Conservation (phyloP, 2,113 vertebrate species). For the Pachycephala philippinensis region DNA sequence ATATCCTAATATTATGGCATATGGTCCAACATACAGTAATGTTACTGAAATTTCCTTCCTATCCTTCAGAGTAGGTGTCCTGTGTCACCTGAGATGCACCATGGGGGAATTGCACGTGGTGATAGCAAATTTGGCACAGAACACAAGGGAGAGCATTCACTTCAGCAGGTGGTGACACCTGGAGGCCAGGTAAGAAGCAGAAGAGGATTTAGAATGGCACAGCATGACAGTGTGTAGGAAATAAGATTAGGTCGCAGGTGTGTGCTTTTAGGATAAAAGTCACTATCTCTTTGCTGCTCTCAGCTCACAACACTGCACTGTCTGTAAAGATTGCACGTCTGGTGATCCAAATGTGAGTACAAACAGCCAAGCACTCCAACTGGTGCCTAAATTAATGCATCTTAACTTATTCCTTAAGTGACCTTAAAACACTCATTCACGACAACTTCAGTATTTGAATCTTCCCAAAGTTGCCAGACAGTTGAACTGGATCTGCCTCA, state of each 20-base stretch:
- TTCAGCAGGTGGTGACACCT: neutral
- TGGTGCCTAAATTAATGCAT: neutral
- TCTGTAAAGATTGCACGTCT: neutral
- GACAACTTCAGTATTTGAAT: neutral
- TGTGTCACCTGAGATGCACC: neutral
- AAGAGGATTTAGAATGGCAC: neutral
- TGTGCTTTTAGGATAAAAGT: neutral
- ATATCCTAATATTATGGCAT: neutral
- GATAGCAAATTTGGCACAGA: neutral
- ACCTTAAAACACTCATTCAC: neutral
- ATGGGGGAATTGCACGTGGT: rapidly evolving
- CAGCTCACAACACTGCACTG: neutral
- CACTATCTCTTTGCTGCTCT: neutral
- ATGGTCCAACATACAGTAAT: neutral
- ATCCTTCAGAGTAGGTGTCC: neutral
- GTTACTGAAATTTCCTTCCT: neutral
- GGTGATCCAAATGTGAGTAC: neutral
- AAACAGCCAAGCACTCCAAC: neutral
- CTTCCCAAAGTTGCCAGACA: neutral
- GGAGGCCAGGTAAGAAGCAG: neutral
- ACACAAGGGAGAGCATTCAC: neutral
- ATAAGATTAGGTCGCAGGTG: neutral
- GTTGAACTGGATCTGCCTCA: neutral
- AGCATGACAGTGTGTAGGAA: neutral
- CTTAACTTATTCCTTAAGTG: neutral